Evolutionary conservation across 2,888 invertebrate genomes (phyloP), one percentile per base, ranked within the genome.

Genomic region (Lasius fuliginosus): DNA sequence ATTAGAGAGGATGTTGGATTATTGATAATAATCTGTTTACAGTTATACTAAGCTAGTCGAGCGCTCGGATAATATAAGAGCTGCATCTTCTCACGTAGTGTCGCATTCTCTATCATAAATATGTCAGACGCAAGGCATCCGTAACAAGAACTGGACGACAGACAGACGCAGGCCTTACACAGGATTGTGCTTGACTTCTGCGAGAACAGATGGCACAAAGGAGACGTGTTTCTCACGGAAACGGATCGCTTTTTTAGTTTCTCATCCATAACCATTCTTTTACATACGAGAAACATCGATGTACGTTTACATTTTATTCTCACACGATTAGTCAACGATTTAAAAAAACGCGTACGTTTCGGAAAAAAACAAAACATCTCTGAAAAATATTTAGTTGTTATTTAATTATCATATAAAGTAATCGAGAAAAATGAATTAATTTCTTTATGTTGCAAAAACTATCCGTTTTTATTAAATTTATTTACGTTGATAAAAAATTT

Each of bases 191-290:
- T 49, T 36, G 65, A n/a, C 81, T 81, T 62, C 58, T 62, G 69
- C 56, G 69, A 69, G 76, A 71, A 68, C 85, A 85, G 84, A 85
- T 85, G 85, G 64, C 42, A 73, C 64, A 53, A 64, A 73, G 49
- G 68, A 64, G 49, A 74, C 79, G n/a, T 42, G 64, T 84, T 85
- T 85, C 85, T 81, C 84, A 85, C 84, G 85, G 75, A 85, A 75
- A 85, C 75, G 74, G 53, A 74, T 69, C 69, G 33, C 56, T 84
- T 82, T 82, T 85, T 71, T 69, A 73, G 49, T 40, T 36, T 82
- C 81, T 64, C 86, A 68, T 42, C 68, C 62, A 64, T 15, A 46
- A 84, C 36, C 30, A 23, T 53, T 67, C 82, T 84, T 77, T 83
- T 79, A 56, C 60, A 67, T 40, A 0, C 58, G 49, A 30, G 11